A percentile compares a stretch with the other conserved stretches of the same genome.
These are phyloP conservation scores for Xerus rutilus DNA, from an alignment of 2,797 vertebrate genomes.

Conservation along the genomic window DNA sequence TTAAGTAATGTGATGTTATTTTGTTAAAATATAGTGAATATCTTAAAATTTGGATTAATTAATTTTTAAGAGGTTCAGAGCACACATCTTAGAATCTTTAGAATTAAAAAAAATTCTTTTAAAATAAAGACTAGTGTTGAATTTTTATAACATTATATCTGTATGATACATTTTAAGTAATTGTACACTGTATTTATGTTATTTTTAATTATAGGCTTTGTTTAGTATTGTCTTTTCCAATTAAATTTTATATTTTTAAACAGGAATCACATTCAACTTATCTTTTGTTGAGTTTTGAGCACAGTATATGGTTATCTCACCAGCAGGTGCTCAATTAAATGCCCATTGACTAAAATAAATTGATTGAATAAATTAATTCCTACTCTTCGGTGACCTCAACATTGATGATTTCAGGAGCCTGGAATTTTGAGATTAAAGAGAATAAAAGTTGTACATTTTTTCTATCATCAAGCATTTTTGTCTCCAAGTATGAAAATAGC, in stretches of 20 bases:
- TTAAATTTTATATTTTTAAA: neutral
- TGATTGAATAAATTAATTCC: neutral
- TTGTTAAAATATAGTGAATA: conserved; percentile 17
- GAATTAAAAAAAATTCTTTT: neutral
- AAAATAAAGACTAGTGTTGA: conserved; percentile 29
- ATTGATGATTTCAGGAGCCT: neutral
- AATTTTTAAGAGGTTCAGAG: neutral
- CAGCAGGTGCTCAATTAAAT: neutral
- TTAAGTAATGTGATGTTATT: conserved; percentile 17
- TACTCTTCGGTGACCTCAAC: neutral
- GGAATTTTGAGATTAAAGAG: conserved; percentile 15
- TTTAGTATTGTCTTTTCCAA: neutral
- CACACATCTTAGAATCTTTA: neutral
- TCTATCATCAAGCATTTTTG: neutral
- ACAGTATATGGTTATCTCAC: neutral
- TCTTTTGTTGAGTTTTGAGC: neutral
- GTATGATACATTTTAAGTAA: neutral
- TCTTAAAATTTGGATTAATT: conserved; percentile 13
- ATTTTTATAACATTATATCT: neutral
- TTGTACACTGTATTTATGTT: neutral
- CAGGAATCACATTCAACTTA: neutral
- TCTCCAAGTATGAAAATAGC: neutral
- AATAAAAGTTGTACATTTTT: neutral
- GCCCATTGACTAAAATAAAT: neutral
- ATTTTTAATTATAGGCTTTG: neutral